Evolutionary conservation across 2,797 vertebrate species (phyloP).

Genomic region (Bovichtus variegatus): DNA sequence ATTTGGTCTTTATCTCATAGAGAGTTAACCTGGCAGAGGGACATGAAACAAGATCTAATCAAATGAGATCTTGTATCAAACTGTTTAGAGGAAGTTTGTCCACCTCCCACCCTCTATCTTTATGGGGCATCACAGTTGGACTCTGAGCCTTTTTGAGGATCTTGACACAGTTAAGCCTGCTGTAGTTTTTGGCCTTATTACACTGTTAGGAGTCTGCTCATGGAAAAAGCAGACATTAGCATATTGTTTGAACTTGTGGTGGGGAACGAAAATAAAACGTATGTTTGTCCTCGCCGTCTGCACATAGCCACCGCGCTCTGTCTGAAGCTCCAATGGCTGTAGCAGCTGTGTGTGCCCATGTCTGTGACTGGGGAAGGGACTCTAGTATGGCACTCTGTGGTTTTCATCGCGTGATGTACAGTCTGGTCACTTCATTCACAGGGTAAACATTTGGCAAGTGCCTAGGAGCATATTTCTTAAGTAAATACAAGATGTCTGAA

Average conservation of each 20-base stretch:
- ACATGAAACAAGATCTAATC: not conserved
- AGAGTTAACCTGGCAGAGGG: not conserved
- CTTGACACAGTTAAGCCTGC: constrained; percentile 42
- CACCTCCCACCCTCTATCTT: not conserved
- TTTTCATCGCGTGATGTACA: constrained; percentile 71
- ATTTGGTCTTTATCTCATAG: not conserved
- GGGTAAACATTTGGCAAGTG: constrained; percentile 68
- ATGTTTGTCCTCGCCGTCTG: constrained; percentile 72
- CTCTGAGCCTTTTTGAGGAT: constrained; percentile 30
- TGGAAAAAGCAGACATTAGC: constrained; percentile 74
- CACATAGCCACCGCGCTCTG: constrained; percentile 68
- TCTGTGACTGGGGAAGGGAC: constrained; percentile 39
- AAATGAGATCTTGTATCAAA: not conserved
- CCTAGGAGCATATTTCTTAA: constrained; percentile 54
- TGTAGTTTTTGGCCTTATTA: constrained; percentile 58
- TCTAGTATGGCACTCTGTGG: constrained; percentile 60
- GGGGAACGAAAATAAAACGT: constrained; percentile 70
- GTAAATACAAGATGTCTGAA: constrained; percentile 69
- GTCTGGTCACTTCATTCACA: constrained; percentile 74
- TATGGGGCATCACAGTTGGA: constrained; percentile 25
- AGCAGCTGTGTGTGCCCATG: constrained; percentile 69
- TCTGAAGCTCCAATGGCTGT: constrained; percentile 71
- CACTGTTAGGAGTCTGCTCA: constrained; percentile 33
- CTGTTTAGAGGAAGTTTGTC: not conserved
- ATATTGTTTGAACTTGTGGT: constrained; percentile 76